Base-by-base conservation (phyloP, 2,797 vertebrate genomes). In the Hapalemur alaotrensis region DNA sequence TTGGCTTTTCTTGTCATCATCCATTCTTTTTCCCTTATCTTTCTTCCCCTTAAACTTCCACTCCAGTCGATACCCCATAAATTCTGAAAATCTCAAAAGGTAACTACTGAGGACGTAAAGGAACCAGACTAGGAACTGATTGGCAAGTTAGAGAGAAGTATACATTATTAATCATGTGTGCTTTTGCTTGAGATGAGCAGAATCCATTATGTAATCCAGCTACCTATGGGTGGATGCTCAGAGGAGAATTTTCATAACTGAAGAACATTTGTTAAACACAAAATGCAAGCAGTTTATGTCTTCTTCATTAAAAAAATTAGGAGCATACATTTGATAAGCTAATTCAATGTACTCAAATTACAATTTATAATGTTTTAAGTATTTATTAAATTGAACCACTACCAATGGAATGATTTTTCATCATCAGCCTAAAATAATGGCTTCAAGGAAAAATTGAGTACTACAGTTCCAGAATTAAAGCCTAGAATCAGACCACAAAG, bases 401-500 rank as follows among this genome's bases (percentile, higher is more conserved):
- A 59, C 35, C 32, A 82, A 8, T n/a, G 30, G 46, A 73, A 93
- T 65, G 54, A 70, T 57, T 63, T 85, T 93, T 59, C 54, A 38
- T 41, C 41, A 52, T 13, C 69, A 89, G 89, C 35, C 93, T 41
- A 95, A 30, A 48, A 67, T 30, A 50, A 25, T 50, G 14, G 28
- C 52, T 90, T 38, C 57, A 87, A 92, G 63, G 50, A 41, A 91
- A 85, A 73, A 67, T 65, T 61, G 86, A 93, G 65, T 35, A 65
- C 22, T 43, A 12, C 5, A 12, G 11, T 7, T 48, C 30, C 41
- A 80, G 32, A 79, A 92, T 59, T 65, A 76, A 41, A 43, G 17
- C 13, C 30, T 2, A n/a, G 1, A 23, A 38, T 13, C 32, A 50
- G 50, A 9, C 17, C n/a, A 43, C 57, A n/a, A n/a, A 67, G 12